phyloP scores from a whole-genome alignment of 92 coral and sea anemone species.

The Meandrina meandrites region DNA sequence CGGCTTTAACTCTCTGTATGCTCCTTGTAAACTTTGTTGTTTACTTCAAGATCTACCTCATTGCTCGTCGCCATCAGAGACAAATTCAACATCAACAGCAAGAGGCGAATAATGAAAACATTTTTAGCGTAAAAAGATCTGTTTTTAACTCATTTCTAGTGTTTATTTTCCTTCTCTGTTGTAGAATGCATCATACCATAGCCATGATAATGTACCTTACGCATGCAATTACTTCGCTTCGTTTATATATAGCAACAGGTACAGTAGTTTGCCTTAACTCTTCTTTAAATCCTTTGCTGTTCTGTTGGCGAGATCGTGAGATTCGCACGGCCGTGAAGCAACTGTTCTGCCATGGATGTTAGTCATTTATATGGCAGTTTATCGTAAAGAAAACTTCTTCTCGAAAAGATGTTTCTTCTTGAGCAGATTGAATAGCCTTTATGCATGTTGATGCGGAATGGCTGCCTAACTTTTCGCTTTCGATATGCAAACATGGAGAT shows the following conservation, averaged over 20 bases:
- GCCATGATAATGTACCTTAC: background rate
- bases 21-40: background rate
- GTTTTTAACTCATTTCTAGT: background rate
- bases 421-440: too few relatives aligned
- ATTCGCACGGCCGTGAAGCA: background rate
- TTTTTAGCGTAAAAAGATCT: background rate
- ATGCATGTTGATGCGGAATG: too few relatives aligned
- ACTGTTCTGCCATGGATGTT: background rate
- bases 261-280: background rate
- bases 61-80: conserved; percentile 9
- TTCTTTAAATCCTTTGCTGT: background rate
- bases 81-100: conserved; percentile 13
- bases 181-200: background rate
- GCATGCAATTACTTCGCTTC: background rate
- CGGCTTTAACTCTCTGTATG: background rate
- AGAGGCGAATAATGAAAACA: background rate
- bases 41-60: conserved; percentile 1
- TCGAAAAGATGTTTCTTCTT: too few relatives aligned
- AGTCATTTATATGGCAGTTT: too few relatives aligned
- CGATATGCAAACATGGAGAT: too few relatives aligned
- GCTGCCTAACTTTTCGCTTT: too few relatives aligned
- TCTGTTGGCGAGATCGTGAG: background rate
- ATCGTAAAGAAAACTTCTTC: too few relatives aligned
- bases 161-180: background rate
- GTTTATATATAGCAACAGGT: background rate